Percentiles rank a stretch among this genome's conserved stretches.
Evolutionary conservation across 2,113 vertebrate species (phyloP).

Genomic region (Corapipo altera): DNA sequence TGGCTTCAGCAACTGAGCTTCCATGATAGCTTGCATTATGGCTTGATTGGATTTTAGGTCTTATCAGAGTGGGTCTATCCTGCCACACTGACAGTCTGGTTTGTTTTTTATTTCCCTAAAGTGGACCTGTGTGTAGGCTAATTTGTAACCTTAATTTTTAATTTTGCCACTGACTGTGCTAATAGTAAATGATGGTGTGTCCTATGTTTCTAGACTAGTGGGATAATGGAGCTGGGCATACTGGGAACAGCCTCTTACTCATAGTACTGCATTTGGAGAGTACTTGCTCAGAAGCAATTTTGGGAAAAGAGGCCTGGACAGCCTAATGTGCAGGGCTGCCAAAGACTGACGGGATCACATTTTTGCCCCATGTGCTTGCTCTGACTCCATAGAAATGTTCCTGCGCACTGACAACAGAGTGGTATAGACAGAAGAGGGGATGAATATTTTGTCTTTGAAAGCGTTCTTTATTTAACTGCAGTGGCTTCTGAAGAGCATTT

Average conservation of each 20-base stretch:
- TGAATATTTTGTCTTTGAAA: neutral
- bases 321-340: neutral
- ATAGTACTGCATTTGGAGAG: accelerated
- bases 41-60: no score
- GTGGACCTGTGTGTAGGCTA: neutral
- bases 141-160: neutral
- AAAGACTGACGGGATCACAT: accelerated
- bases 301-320: neutral
- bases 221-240: neutral
- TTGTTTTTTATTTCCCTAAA: neutral
- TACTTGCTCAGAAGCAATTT: neutral
- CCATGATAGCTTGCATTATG: no score
- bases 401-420: neutral
- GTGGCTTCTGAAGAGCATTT: neutral
- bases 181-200: neutral
- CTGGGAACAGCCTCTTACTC: neutral
- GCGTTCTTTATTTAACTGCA: neutral
- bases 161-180: neutral
- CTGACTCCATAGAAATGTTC: neutral
- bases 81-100: no score
- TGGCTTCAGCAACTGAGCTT: no score
- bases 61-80: no score
- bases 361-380: neutral
- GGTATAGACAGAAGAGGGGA: neutral
- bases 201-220: neutral